Percentiles rank a stretch among this genome's conserved stretches.
These are phyloP conservation scores for Cromileptes altivelis DNA, from an alignment of 2,113 vertebrate species.

Conservation along the genomic window DNA sequence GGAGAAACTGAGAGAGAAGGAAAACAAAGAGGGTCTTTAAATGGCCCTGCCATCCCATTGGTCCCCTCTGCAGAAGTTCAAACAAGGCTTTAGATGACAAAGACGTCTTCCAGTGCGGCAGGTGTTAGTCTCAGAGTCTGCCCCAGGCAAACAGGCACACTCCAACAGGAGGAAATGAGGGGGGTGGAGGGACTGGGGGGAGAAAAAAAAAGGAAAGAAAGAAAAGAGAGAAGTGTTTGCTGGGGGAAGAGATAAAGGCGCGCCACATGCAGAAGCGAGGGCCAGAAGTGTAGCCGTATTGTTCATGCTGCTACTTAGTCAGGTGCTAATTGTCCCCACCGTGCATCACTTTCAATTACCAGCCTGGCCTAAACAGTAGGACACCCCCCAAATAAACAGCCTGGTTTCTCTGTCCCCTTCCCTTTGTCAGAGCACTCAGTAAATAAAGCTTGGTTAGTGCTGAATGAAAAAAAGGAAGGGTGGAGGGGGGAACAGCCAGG, in stretches of 20 bases:
- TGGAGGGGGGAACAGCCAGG: conserved; percentile 57
- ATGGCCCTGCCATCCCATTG: conserved; percentile 82
- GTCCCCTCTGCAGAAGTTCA: conserved; percentile 85
- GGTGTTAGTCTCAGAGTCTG: conserved; percentile 89
- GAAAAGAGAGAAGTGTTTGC: conserved; percentile 73
- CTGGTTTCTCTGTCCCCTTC: conserved; percentile 67
- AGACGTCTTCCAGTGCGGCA: conserved; percentile 90
- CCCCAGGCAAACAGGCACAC: conserved; percentile 86
- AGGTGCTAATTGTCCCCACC: conserved; percentile 85
- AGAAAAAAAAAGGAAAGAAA: conserved; percentile 31
- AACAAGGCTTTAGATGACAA: conserved; percentile 92
- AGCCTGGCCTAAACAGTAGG: conserved; percentile 72
- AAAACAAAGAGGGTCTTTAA: conserved; percentile 77
- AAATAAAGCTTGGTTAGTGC: conserved; percentile 84
- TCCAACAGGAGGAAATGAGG: conserved; percentile 81
- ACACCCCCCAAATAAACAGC: conserved; percentile 73
- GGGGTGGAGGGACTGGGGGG: conserved; percentile 39
- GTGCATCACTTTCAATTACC: conserved; percentile 80
- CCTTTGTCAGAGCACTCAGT: conserved; percentile 68
- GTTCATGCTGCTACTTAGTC: conserved; percentile 87
- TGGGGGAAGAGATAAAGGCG: conserved; percentile 75
- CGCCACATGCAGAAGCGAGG: conserved; percentile 86
- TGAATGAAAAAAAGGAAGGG: conserved; percentile 54
- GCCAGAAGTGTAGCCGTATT: conserved; percentile 80
- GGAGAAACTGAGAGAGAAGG: conserved; percentile 38